Percentiles rank a stretch among this genome's conserved stretches.
Evolutionary conservation across 2,113 vertebrate species (phyloP).

Genomic region (Pseudonaja textilis): DNA sequence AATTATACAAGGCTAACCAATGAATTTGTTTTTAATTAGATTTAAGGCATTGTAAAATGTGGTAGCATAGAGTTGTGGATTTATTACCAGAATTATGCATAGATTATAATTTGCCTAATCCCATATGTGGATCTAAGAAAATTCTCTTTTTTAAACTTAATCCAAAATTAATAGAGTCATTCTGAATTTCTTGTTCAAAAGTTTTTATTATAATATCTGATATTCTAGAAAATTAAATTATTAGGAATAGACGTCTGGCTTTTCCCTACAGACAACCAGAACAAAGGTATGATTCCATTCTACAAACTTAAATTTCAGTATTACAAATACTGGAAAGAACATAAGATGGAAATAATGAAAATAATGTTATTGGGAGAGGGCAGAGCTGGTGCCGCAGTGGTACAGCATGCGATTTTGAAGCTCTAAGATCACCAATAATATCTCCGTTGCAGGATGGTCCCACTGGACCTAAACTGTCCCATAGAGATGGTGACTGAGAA

Average conservation of each 20-base stretch:
- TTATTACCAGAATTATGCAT: neutral
- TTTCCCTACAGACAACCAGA: neutral
- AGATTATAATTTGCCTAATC: rapidly evolving
- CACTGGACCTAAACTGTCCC: too few relatives aligned
- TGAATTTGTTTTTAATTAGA: neutral
- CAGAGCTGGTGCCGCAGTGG: too few relatives aligned
- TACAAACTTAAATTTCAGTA: neutral
- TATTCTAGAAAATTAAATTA: neutral
- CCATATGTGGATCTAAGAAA: rapidly evolving
- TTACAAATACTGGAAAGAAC: neutral
- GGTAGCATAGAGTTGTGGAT: neutral
- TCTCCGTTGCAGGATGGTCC: too few relatives aligned
- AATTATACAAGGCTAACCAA: neutral
- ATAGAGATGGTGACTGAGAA: too few relatives aligned
- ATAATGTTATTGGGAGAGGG: too few relatives aligned
- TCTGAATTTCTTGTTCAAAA: neutral
- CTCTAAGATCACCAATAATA: too few relatives aligned
- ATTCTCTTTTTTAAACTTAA: neutral
- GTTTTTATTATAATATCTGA: neutral
- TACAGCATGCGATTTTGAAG: too few relatives aligned
- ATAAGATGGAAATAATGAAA: neutral
- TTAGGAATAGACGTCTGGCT: neutral
- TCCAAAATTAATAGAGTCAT: neutral
- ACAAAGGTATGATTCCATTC: neutral
- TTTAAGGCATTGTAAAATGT: neutral